These are phyloP conservation scores for Arenaria interpres DNA, from an alignment of 2,113 vertebrate species.

Conservation along the genomic window DNA sequence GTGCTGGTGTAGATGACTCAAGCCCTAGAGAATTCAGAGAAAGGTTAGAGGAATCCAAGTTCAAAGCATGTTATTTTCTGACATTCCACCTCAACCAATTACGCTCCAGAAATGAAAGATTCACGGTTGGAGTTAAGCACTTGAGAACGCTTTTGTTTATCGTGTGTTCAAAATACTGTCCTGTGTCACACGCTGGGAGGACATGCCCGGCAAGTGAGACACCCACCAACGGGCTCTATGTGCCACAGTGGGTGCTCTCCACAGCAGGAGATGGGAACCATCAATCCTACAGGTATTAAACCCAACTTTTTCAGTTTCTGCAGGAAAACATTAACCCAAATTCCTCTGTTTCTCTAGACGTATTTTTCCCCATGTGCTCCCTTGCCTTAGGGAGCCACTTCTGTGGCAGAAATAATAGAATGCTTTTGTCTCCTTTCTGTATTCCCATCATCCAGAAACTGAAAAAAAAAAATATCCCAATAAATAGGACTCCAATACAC, in stretches of 20 bases:
- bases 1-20: constrained; percentile 98
- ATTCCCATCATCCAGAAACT: not conserved
- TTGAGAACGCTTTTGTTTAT: constrained; percentile 5
- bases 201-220: not conserved
- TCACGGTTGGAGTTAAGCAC: not conserved
- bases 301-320: not conserved
- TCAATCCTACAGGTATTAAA: not conserved
- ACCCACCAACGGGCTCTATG: rapidly evolving
- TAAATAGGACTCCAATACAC: not conserved
- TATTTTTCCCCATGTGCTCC: not conserved
- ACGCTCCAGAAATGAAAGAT: constrained; percentile 3
- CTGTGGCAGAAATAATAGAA: not conserved
- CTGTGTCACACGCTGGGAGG: not conserved
- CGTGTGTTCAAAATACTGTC: not conserved
- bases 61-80: constrained; percentile 39
- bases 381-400: constrained; percentile 1
- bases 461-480: not conserved
- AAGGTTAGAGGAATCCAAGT: constrained; percentile 44
- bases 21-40: constrained; percentile 81
- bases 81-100: constrained; percentile 29
- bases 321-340: not conserved
- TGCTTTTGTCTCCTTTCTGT: not conserved
- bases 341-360: not conserved
- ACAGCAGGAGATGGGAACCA: not conserved
- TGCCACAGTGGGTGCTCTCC: not conserved